Evolutionary conservation across 2,797 vertebrate genomes (phyloP).

Genomic region (Myripristis murdjan): DNA sequence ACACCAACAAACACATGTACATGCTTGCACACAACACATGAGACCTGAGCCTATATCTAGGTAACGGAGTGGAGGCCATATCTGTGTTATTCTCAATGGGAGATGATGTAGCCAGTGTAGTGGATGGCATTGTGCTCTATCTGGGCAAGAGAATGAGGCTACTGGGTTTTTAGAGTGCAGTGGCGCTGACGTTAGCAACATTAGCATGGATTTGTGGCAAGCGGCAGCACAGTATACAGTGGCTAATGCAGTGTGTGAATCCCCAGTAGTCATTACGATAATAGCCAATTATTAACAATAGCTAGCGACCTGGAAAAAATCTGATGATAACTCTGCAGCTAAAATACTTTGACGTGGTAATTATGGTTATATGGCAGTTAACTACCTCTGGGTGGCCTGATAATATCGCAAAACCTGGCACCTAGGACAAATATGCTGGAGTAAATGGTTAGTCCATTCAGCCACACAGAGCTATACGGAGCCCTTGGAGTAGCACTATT

Average conservation of each 20-base stretch:
- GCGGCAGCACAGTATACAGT: not conserved
- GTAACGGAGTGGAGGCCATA: constrained; percentile 6
- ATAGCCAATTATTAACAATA: constrained; percentile 70
- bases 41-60: constrained; percentile 6
- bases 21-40: not conserved
- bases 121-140: not conserved
- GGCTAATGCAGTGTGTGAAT: constrained; percentile 37
- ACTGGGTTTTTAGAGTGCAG: constrained; percentile 23
- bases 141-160: constrained; percentile 35
- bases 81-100: constrained; percentile 22
- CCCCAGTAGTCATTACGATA: constrained; percentile 57
- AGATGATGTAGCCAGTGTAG: constrained; percentile 10
- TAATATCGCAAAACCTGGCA: constrained; percentile 47
- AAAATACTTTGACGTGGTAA: constrained; percentile 60
- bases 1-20: not conserved
- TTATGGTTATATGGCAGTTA: constrained; percentile 50
- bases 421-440: constrained; percentile 41
- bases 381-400: constrained; percentile 30
- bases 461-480: constrained; percentile 17
- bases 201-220: constrained; percentile 32
- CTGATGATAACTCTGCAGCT: constrained; percentile 43
- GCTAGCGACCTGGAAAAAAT: constrained; percentile 67
- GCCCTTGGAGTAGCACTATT: not conserved
- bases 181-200: constrained; percentile 30
- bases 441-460: constrained; percentile 31